A percentile compares a stretch with the other conserved stretches of the same genome.
These are phyloP conservation scores for Cryptops parisi DNA, from an alignment of 2,888 invertebrate genomes.

Conservation along the genomic window DNA sequence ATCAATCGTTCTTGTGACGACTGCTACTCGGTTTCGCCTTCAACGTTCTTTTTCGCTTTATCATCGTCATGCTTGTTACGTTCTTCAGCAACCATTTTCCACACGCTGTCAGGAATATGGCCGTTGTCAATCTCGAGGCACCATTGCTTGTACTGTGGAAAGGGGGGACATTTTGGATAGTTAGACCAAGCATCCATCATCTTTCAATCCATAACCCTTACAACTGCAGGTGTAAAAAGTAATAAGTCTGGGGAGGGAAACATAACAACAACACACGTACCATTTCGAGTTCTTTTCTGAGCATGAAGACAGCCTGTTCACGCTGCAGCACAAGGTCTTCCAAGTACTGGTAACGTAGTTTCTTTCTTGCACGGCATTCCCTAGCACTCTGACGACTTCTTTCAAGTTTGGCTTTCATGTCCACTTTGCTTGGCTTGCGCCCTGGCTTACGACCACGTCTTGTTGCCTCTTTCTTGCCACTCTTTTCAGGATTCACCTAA, in stretches of 20 bases:
- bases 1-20: too few relatives aligned
- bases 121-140: constrained; percentile 67
- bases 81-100: constrained; percentile 53
- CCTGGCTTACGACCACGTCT: constrained; percentile 13
- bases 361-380: constrained; percentile 93
- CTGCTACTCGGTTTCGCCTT: too few relatives aligned
- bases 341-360: constrained; percentile 88
- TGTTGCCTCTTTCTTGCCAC: constrained; percentile 11
- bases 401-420: constrained; percentile 88
- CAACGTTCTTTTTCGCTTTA: too few relatives aligned
- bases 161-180: background rate
- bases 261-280: constrained; percentile 35
- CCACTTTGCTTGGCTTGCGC: constrained; percentile 45
- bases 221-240: background rate
- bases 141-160: constrained; percentile 56
- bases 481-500: constrained; percentile 7
- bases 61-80: constrained; percentile 4
- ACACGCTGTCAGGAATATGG: constrained; percentile 59
- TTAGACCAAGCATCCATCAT: background rate
- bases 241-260: background rate
- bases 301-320: constrained; percentile 75
- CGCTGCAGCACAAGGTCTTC: constrained; percentile 87
- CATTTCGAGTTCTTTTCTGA: constrained; percentile 79
- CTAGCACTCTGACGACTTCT: constrained; percentile 92
- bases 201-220: background rate